These are phyloP conservation scores for Oryzaephilus surinamensis DNA, from an alignment of 1,140 invertebrate genomes.

Conservation along the genomic window DNA sequence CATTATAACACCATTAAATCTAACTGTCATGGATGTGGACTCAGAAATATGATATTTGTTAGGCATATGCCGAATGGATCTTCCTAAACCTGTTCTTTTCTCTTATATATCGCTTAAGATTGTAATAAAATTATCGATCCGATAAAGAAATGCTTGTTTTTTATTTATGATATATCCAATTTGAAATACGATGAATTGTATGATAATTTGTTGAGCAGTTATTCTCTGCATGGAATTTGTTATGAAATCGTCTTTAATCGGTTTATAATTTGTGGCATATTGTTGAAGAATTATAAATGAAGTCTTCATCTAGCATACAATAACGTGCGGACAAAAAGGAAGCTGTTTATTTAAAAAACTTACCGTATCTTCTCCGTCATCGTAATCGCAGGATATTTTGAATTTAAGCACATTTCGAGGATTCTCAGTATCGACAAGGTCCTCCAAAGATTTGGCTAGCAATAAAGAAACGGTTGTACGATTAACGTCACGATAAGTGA, in stretches of 20 bases:
- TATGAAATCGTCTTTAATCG: background rate
- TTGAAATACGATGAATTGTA: too few relatives aligned
- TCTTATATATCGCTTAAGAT: too few relatives aligned
- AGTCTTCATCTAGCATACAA: too few relatives aligned
- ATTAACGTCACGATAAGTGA: conserved; percentile 59
- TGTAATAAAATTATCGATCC: background rate
- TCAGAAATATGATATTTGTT: too few relatives aligned
- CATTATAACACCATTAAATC: too few relatives aligned
- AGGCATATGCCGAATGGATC: too few relatives aligned
- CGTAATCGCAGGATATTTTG: conserved; percentile 51
- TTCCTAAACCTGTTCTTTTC: too few relatives aligned
- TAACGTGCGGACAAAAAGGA: background rate
- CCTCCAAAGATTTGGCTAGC: conserved; percentile 62
- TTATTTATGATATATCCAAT: background rate
- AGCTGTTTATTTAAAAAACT: conserved; percentile 27
- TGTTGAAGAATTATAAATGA: too few relatives aligned
- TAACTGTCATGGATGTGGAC: too few relatives aligned
- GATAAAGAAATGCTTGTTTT: background rate
- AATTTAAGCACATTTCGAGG: conserved; percentile 78
- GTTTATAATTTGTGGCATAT: too few relatives aligned
- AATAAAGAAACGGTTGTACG: conserved; percentile 60
- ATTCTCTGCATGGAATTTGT: background rate
- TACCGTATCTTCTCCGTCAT: conserved; percentile 49
- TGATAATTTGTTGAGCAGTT: background rate
- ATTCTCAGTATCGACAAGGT: conserved; percentile 65